Base-by-base conservation (phyloP, 2,888 invertebrate genomes). In the Chaetoderma sp. region DNA sequence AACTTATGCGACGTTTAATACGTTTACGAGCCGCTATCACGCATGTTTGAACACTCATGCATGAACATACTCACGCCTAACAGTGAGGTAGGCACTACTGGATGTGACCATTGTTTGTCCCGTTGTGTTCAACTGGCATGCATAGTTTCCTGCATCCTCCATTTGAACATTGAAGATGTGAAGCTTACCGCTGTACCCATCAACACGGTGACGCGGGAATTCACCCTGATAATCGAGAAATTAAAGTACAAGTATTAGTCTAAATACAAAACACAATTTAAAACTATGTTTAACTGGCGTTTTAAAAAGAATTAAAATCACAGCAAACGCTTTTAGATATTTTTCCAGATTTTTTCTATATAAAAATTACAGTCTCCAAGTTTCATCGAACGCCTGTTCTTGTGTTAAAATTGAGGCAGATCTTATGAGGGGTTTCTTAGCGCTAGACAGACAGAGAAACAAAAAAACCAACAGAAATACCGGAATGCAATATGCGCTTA, bases 51-150 rank as follows among this genome's bases (percentile, higher is more conserved):
- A n/a, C n/a, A n/a, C n/a, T n/a, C n/a, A n/a, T n/a, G n/a, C n/a
- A n/a, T n/a, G n/a, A n/a, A n/a, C n/a, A n/a, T 8, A 81, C 86
- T 85, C 83, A 90, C 90, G 90, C 79, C 89, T 90, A 32, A 92
- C 90, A 55, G 88, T 87, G 32, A 92, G 88, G 13, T 86, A 87
- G 0, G 91, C 91, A 2, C 89, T 87, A 71, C 89, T 87, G 1
- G 92, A 92, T 27, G 86, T 76, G 30, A 91, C 87, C 0, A 91
- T 88, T 0, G 91, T 87, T 78, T 91, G 89, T 72, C 93, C 90
- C 6, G 88, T 88, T 2, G 92, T 92, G 68, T 88, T 87, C 33
- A 92, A 89, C 77, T 91, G 90, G 86, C 93, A 93, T 36, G 88
- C 86, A 82, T 93, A 93, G 71, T 89, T 88, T 18, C 92, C 92